Base-by-base conservation (phyloP, 2,113 vertebrate species). In the Barbus barbus region DNA sequence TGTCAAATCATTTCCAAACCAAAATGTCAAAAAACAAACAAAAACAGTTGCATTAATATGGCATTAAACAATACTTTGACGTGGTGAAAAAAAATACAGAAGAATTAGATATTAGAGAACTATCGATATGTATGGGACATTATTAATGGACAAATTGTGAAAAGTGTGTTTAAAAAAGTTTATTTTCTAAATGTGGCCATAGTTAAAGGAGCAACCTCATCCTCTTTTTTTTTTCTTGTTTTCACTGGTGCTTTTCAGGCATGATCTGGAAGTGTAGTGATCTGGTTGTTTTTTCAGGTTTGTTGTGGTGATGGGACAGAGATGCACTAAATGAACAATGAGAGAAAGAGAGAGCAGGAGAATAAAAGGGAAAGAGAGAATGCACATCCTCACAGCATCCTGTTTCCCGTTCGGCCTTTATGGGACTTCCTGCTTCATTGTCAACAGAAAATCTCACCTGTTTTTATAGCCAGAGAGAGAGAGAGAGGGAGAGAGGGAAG, bases 401-500 rank as follows among this genome's bases (percentile, higher is more conserved):
- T 91, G 88, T 86, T 93, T 93, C 90, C 91, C 86, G 79, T 75
- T 78, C 58, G 84, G 13, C 84, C 88, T 89, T 89, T 88, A 86
- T 67, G 48, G 76, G 16, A 58, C 90, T 91, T 93, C 91, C 92
- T 88, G 85, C 80, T 87, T 36, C 74, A 13, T 53, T 81, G 73
- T 87, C 72, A 87, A 86, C 81, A 53, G 31, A 86, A 88, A 90
- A 88, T 86, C 84, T 84, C 90, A 90, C 83, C 86, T 91, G 91
- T 41, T 51, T 48, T 72, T n/a, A 76, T 33, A 46, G 18, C 41
- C n/a, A 33, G 48, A 67, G 63, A 33, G 16, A 9, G 18, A 38
- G 65, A 36, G 20, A 69, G 33, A 38, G 8, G 9, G 38, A 41
- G 38, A 60, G 56, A 24, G 67, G 61, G 16, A 9, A 33, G 16